Evolutionary conservation across 2,797 vertebrate species (phyloP), one percentile per base, ranked within the genome.

Genomic region (Cyprinella venusta): DNA sequence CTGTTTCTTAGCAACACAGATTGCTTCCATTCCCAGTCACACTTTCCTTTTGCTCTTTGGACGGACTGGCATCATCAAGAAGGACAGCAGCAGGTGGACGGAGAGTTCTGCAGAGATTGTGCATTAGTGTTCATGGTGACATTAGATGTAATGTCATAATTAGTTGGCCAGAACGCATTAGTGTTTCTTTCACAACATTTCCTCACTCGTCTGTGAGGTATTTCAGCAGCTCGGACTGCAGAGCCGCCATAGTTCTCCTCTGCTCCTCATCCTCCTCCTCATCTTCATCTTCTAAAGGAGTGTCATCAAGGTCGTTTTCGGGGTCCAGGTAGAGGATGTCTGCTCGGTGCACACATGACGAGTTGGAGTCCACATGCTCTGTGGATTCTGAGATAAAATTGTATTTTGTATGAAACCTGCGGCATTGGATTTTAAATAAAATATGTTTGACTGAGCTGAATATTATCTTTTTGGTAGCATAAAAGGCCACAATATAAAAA

Each of bases 191-290:
- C 64, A 81, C 9, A 68, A 68, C 54, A 24, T 38, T 67, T 87
- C 40, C 80, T 93, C 80, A 94, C 52, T 93, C 88, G 12, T 94
- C 92, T 65, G 83, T 80, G 21, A 95, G 93, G 80, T 93, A 96
- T 85, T 93, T 95, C 85, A 93, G 90, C 45, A 96, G 93, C 86
- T 96, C 95, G 2, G 88, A 90, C 89, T 95, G 92, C 79, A 96
- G 84, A 16, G 94, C 94, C 36, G 87, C 89, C 91, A 93, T 93
- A 40, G 93, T 94, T 85, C 88, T 80, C 77, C 88, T 91, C 82
- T 95, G 93, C 67, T 91, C 90, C 45, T 90, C 89, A 71, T 89
- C 83, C 13, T 87, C 86, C 5, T 84, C 85, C 5, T 94, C 93
- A 15, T 94, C 92, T 70, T 95, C 87, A 45, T 89, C 87, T 45